Base-by-base conservation (phyloP, 2,888 invertebrate genomes). In the Hypsopygia costalis region DNA sequence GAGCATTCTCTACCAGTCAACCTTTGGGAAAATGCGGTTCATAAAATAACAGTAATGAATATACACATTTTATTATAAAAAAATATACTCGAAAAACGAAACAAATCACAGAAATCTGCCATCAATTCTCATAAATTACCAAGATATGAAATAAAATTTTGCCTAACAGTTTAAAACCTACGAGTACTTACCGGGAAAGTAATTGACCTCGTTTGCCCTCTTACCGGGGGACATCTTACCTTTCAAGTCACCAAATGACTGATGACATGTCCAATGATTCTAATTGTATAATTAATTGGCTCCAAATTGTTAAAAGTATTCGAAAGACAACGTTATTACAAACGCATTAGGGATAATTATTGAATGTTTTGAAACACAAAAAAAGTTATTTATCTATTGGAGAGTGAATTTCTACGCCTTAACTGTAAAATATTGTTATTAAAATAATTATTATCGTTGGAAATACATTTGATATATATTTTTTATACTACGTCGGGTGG, bases 231-330 rank as follows among this genome's bases (percentile, higher is more conserved):
- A 11, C 28, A 11, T 20, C 36, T 28, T 6, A 28, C 28, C 36
- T 6, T 44, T 27, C 3, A 16, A 16, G 16, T 41, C 57, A 53
- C 50, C 53, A 41, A 60, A 58, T 69, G 71, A 71, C 69, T 55
- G 68, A 71, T 68, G 51, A 60, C 58, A 53, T 60, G 69, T 69
- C 68, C 52, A 53, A 57, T 61, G 46, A 50, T 64, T 69, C 63
- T 69, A 70, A 71, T 71, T 68, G 59, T 57, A 63, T 67, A 65
- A 71, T 68, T 65, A 66, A 71, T 71, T 67, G 55, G 52, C 27
- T 29, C 25, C 36, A 39, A 44, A 40, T 36, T 40, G 36, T 16
- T 43, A 9, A 36, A 10, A 6, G 30, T 30, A 25, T 28, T 39
- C 20, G 11, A 34, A 32, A 39, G 8, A 33, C 11, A 11, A 34